These are phyloP conservation scores for Mimas tiliae DNA, from an alignment of 2,888 invertebrate genomes.

Conservation along the genomic window DNA sequence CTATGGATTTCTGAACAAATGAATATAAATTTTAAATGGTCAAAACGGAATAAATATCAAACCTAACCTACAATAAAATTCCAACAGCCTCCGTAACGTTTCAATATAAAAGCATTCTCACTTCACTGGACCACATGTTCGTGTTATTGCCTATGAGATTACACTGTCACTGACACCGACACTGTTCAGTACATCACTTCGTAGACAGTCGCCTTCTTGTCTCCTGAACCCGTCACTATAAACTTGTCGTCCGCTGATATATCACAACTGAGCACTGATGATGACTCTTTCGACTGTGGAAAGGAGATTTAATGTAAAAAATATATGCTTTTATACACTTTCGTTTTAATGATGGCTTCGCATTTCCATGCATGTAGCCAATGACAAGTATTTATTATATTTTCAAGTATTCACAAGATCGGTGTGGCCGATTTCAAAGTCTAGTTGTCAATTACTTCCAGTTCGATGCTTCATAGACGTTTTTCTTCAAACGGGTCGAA, in stretches of 20 bases:
- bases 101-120: conserved; percentile 46
- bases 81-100: conserved; percentile 43
- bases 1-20: too few relatives aligned
- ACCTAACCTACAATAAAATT: conserved; percentile 4
- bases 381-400: too few relatives aligned
- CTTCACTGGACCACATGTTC: conserved; percentile 53
- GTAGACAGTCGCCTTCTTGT: conserved; percentile 98
- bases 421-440: too few relatives aligned
- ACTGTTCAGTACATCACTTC: conserved; percentile 93
- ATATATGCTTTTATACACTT: too few relatives aligned
- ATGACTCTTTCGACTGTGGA: conserved; percentile 95
- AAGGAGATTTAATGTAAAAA: background rate
- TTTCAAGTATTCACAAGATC: too few relatives aligned
- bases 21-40: too few relatives aligned
- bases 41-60: background rate
- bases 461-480: too few relatives aligned
- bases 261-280: conserved; percentile 99
- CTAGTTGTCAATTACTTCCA: too few relatives aligned
- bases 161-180: conserved; percentile 37
- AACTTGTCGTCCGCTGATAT: conserved; percentile 99
- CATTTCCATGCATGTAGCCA: too few relatives aligned
- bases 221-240: conserved; percentile 98
- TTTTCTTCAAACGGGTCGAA: too few relatives aligned
- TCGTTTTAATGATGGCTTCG: too few relatives aligned
- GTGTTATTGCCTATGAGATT: conserved; percentile 30